Percentiles rank a stretch among this genome's conserved stretches.
These are phyloP conservation scores for Ectobius pallidus DNA, from an alignment of 2,888 invertebrate genomes.

Conservation along the genomic window DNA sequence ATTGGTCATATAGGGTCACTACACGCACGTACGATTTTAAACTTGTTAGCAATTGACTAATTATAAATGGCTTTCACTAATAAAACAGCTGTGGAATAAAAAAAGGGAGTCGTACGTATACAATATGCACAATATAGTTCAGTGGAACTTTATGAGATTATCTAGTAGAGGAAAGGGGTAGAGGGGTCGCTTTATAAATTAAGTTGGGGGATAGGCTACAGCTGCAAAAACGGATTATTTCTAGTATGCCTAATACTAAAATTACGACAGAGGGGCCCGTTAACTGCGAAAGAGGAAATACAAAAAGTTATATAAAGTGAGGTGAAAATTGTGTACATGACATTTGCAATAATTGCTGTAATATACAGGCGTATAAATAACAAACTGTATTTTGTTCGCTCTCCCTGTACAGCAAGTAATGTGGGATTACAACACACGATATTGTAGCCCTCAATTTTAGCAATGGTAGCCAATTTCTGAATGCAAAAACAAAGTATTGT, in stretches of 20 bases:
- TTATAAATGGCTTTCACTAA: background rate
- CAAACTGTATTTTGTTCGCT: too few species aligned
- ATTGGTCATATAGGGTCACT: background rate
- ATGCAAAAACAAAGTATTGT: too few species aligned
- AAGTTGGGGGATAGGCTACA: background rate
- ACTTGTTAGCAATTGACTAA: constrained; percentile 17
- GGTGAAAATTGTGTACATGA: constrained; percentile 8
- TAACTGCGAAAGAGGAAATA: background rate
- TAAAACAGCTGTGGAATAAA: background rate
- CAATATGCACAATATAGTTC: background rate
- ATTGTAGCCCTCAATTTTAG: too few species aligned
- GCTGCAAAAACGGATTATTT: constrained; percentile 3
- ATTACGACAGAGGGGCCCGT: background rate
- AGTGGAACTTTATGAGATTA: constrained; percentile 10
- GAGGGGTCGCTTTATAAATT: background rate
- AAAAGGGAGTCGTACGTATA: background rate
- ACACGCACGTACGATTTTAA: background rate
- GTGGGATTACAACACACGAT: too few species aligned
- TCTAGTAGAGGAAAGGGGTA: background rate
- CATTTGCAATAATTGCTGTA: background rate
- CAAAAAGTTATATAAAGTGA: background rate
- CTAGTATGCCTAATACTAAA: background rate
- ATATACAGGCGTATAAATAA: background rate
- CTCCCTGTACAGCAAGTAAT: too few species aligned
- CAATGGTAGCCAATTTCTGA: too few species aligned